These are phyloP conservation scores for Archaeoteleia sp. DNA, from an alignment of 2,888 invertebrate genomes.

Conservation along the genomic window DNA sequence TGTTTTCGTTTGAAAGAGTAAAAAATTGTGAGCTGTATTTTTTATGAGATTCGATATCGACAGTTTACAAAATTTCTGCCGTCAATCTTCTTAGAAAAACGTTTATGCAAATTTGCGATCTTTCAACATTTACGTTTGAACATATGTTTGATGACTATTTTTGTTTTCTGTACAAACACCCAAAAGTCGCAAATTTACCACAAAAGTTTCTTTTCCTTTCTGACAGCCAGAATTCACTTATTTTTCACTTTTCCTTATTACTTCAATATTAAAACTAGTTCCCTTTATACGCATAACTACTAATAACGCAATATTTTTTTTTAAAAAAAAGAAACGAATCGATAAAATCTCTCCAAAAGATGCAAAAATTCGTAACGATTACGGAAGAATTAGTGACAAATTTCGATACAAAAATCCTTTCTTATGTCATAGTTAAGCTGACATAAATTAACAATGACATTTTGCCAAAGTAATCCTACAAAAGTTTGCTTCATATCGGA, in stretches of 20 bases:
- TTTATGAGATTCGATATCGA: constrained; percentile 44
- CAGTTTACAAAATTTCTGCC: constrained; percentile 44
- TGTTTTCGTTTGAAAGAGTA: constrained; percentile 54
- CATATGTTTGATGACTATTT: no score
- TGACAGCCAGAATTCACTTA: constrained; percentile 11
- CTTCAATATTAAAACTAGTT: constrained; percentile 23
- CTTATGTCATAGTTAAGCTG: constrained; percentile 15
- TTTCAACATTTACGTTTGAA: no score
- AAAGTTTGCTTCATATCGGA: not conserved
- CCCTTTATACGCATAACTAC: constrained; percentile 40
- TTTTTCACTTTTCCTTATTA: constrained; percentile 21
- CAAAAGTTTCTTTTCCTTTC: constrained; percentile 33
- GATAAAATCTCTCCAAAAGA: constrained; percentile 8
- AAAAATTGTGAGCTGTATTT: constrained; percentile 51
- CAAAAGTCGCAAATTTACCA: constrained; percentile 42
- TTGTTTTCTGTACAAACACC: no score
- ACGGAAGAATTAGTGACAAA: constrained; percentile 38
- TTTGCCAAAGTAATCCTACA: constrained; percentile 33
- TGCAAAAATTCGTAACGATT: constrained; percentile 23
- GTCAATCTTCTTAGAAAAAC: constrained; percentile 33
- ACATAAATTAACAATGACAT: constrained; percentile 48
- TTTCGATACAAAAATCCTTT: no score
- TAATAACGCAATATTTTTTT: constrained; percentile 27
- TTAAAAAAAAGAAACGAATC: constrained; percentile 7
- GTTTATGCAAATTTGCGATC: constrained; percentile 48